A percentile compares a stretch with the other conserved stretches of the same genome.
Evolutionary conservation across 2,113 vertebrate genomes (phyloP).

Genomic region (Sylvietta virens): DNA sequence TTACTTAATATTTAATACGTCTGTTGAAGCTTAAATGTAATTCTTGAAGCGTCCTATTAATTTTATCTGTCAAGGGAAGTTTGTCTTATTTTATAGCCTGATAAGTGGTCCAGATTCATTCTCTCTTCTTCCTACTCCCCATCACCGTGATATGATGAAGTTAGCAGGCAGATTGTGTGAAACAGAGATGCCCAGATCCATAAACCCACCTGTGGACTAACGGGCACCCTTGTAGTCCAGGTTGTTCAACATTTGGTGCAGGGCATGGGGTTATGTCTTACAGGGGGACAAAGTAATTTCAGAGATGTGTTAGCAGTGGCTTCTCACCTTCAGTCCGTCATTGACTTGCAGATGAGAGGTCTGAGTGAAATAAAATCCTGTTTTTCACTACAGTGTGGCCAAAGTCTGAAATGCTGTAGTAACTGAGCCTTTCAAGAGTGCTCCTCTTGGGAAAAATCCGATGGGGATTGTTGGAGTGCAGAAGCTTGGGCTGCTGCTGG

Average conservation of each 20-base stretch:
- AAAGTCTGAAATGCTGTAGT: not conserved
- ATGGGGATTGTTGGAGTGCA: not conserved
- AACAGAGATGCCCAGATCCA: not conserved
- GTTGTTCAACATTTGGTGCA: not conserved
- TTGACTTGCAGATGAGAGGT: not conserved
- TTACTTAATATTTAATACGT: slow-evolving; percentile 47
- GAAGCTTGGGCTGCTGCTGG: not conserved
- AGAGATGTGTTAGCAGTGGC: not conserved
- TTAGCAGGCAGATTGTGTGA: not conserved
- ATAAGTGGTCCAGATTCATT: not conserved
- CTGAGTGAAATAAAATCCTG: not conserved
- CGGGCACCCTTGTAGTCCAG: not conserved
- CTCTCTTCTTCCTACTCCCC: not conserved
- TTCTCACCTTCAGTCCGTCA: not conserved
- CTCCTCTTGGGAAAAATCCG: not conserved
- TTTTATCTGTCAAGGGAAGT: slow-evolving; percentile 37
- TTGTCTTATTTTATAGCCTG: slow-evolving; percentile 24
- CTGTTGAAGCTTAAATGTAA: slow-evolving; percentile 41
- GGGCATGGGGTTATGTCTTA: not conserved
- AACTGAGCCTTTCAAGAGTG: not conserved
- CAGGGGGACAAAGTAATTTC: not conserved
- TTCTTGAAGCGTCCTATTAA: slow-evolving; percentile 12
- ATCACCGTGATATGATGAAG: not conserved
- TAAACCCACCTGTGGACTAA: not conserved
- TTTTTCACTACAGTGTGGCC: not conserved